Evolutionary conservation across 2,888 invertebrate species (phyloP), one percentile per base, ranked within the genome.

Genomic region (Nemotelus pantherinus): DNA sequence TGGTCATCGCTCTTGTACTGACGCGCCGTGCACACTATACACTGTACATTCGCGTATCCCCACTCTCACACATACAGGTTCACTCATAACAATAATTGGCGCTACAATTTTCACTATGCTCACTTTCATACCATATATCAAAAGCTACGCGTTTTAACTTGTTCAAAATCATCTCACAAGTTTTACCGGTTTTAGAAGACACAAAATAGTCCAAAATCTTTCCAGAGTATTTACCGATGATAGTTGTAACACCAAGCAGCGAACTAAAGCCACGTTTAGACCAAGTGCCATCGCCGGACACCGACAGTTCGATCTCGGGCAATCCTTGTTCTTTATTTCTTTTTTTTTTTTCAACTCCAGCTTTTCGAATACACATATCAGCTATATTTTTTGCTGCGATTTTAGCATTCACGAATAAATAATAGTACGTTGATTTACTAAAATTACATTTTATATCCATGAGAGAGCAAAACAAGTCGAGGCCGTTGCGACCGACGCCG

Each of bases 171-270:
- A 25, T 1, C 25, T 25, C 25, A 25, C 25, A 25, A 25, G 25
- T 25, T 53, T 53, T 58, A 6, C 58, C 1, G 25, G 25, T n/a
- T 58, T 58, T 58, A 58, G 58, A 58, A n/a, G 25, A 58, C 7
- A 58, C 58, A 58, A n/a, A 58, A n/a, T 63, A 63, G 25, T 82
- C 79, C 9, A 81, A 10, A 45, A 81, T 71, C 68, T 81, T 81
- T n/a, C 78, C 77, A 60, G 78, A 76, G 57, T 68, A 78, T 57
- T 78, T 77, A 7, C 81, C 80, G 43, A 81, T 80, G 5, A 81
- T 43, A 39, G 81, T 77, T 39, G 77, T 7, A 45, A 81, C 65
- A 44, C 80, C 79, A 60, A 72, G 80, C 44, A 80, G 77, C n/a
- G 81, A 78, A 45, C 74, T 44, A 41, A 75, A 78, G 2, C 77